Percentiles rank a stretch among this genome's conserved stretches.
Evolutionary conservation across 2,888 invertebrate genomes (phyloP).

Genomic region (Apocheima hispidaria): DNA sequence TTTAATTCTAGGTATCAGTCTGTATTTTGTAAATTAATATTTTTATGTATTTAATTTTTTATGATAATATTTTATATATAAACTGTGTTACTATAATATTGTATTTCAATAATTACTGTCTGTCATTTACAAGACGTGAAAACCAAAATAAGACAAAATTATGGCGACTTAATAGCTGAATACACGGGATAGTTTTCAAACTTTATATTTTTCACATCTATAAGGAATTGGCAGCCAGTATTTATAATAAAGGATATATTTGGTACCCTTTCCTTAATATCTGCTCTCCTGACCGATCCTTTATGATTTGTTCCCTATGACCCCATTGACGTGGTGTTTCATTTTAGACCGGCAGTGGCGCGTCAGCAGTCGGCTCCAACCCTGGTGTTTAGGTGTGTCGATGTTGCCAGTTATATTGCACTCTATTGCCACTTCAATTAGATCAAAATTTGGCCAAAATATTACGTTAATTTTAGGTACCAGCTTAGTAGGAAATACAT

Average conservation of each 20-base stretch:
- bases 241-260: slow-evolving; percentile 12
- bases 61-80: slow-evolving; percentile 11
- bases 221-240: slow-evolving; percentile 15
- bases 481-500: too few species aligned
- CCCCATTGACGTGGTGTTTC: slow-evolving; percentile 81
- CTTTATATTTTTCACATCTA: background rate
- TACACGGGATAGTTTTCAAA: background rate
- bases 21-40: slow-evolving; percentile 24
- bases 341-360: slow-evolving; percentile 86
- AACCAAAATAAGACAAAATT: background rate
- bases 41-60: slow-evolving; percentile 26
- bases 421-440: slow-evolving; percentile 70
- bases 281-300: slow-evolving; percentile 38
- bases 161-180: too few species aligned
- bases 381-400: slow-evolving; percentile 87
- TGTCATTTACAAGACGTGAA: background rate
- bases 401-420: slow-evolving; percentile 74
- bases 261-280: slow-evolving; percentile 42
- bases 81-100: slow-evolving; percentile 7
- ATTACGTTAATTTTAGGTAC: background rate
- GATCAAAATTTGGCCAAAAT: slow-evolving; percentile 4
- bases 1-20: slow-evolving; percentile 1
- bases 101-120: slow-evolving; percentile 8
- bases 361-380: slow-evolving; percentile 86
- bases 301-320: slow-evolving; percentile 57